Percentiles rank a stretch among this genome's conserved stretches.
Evolutionary conservation across 1,140 invertebrate species (phyloP).

Genomic region (Panagrolaimus sp.): DNA sequence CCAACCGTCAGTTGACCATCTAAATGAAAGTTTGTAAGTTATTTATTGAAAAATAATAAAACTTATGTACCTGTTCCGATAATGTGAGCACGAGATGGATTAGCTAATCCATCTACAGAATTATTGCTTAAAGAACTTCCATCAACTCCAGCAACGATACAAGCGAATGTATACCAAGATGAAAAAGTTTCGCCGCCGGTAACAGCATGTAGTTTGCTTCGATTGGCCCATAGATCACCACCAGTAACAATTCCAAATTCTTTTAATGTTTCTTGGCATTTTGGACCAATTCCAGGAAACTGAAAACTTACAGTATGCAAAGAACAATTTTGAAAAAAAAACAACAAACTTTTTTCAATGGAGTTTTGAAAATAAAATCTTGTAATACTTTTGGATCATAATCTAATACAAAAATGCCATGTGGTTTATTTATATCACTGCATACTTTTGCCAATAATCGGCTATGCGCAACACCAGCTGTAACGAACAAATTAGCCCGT

Average conservation of each 20-base stretch:
- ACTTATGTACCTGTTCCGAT: no score
- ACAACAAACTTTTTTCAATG: conserved; percentile 65
- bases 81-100: no score
- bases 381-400: conserved; percentile 60
- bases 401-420: conserved; percentile 66
- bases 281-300: conserved; percentile 48
- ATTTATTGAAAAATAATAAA: no score
- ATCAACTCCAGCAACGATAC: background rate
- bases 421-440: conserved; percentile 70
- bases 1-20: no score
- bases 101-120: no score
- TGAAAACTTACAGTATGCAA: conserved; percentile 22
- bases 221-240: background rate
- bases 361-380: conserved; percentile 65
- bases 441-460: conserved; percentile 68
- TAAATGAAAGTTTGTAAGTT: no score
- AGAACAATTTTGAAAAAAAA: background rate
- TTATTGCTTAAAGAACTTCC: no score
- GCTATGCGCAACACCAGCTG: conserved; percentile 67
- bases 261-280: background rate
- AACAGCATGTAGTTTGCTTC: no score
- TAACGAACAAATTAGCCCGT: conserved; percentile 7
- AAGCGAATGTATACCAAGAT: no score
- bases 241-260: background rate
- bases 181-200: no score